Conservation (phyloP, 2,113 vertebrate genomes). For the Cairina moschata region DNA sequence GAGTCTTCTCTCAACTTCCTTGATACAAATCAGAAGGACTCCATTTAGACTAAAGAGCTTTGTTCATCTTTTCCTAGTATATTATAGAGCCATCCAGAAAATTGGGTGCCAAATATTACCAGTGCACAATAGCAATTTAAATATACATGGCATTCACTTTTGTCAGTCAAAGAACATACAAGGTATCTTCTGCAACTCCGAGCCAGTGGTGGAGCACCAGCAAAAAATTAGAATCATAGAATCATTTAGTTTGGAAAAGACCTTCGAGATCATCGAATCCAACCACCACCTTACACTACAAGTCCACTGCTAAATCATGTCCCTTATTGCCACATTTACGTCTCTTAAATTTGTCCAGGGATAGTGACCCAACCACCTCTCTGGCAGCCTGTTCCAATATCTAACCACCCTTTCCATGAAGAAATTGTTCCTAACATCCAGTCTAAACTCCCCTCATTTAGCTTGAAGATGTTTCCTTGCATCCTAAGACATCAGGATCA, state of each 20-base stretch:
- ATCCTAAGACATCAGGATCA: neutral
- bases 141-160: neutral
- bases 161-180: neutral
- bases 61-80: neutral
- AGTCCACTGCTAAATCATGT: neutral
- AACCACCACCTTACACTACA: neutral
- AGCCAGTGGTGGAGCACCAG: neutral
- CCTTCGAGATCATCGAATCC: neutral
- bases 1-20: neutral
- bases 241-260: neutral
- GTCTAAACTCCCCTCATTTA: neutral
- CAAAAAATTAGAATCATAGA: neutral
- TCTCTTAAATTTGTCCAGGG: neutral
- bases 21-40: neutral
- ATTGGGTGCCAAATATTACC: neutral
- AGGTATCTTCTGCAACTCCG: neutral
- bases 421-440: neutral
- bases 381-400: neutral
- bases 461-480: neutral
- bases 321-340: neutral
- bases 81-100: neutral
- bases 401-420: neutral
- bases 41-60: neutral
- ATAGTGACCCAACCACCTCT: neutral
- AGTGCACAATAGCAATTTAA: neutral